Conservation (phyloP, 2,888 invertebrate species). For the Alloplasta piceator region DNA sequence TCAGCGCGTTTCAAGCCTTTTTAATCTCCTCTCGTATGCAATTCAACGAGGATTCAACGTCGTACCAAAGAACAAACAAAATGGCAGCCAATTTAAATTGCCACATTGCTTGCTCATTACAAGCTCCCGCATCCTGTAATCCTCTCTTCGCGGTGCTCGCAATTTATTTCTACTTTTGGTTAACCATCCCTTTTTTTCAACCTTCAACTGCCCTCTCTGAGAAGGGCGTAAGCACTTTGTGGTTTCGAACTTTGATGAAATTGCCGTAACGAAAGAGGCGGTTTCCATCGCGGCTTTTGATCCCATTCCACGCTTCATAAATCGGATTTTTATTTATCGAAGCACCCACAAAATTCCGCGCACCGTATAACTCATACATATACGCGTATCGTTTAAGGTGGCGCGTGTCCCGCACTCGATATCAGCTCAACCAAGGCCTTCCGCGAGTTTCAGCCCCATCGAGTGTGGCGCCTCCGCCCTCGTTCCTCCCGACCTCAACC, state of each 20-base stretch:
- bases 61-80: not conserved
- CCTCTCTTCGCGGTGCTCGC: not conserved
- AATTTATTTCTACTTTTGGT: not conserved
- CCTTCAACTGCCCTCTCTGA: not conserved
- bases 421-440: conserved; percentile 54
- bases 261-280: not conserved
- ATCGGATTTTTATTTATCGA: not conserved
- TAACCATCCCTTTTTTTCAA: not conserved
- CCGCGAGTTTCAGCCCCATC: conserved; percentile 49
- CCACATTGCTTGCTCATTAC: not conserved
- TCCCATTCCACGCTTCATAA: not conserved
- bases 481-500: conserved; percentile 22
- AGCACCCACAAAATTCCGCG: conserved; percentile 54
- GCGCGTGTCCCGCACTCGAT: conserved; percentile 61
- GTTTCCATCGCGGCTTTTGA: not conserved
- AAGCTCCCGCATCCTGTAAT: not conserved
- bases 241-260: not conserved
- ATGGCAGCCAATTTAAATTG: not conserved
- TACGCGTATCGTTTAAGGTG: conserved; percentile 42
- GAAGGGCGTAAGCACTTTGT: not conserved
- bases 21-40: not conserved
- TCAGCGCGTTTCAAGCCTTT: not conserved
- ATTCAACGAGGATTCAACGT: not conserved
- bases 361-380: conserved; percentile 29
- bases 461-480: conserved; percentile 45